Base-by-base conservation (phyloP, 1,140 invertebrate species). In the Lordiphosa collinella region DNA sequence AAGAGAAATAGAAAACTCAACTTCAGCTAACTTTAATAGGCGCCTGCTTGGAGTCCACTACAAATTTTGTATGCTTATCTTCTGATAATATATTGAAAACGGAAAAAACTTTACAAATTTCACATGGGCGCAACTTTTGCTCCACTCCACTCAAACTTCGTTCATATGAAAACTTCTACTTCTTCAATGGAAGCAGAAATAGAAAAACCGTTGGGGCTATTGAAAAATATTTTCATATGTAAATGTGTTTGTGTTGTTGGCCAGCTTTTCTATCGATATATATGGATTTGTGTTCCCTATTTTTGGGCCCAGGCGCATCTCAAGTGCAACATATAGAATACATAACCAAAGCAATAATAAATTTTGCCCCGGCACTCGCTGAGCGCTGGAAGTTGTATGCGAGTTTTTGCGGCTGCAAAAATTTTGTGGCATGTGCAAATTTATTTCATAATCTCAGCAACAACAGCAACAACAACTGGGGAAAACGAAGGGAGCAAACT, bases 341-440 rank as follows among this genome's bases (percentile, higher is more conserved):
- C 18, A 54, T 31, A 34, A 38, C 37, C 35, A 31, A 47, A 49
- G 11, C 50, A 46, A 31, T 22, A 69, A 60, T 46, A 69, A 53
- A 54, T 64, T 41, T 29, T 38, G 32, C n/a, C 32, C 44, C 16
- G 37, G 36, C 53, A 40, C 14, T 13, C 44, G 61, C 47, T 59
- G 66, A 69, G 55, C 54, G 38, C 58, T 58, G 54, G 60, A 61
- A 41, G 44, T 55, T 62, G 56, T 29, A 49, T 64, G 38, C 44
- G 22, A 44, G 41, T 66, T 51, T 35, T 53, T 72, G 79, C 52
- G 72, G 52, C 57, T 78, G 72, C 59, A 51, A 61, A 70, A 84
- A 70, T 84, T 67, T 78, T 84, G 68, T 78, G 72, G 75, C 75
- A 80, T 79, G 69, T 79, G 70, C 57, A 84, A 84, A 84, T 84